phyloP scores from a whole-genome alignment of 2,797 vertebrate genomes.

The Enteromius fasciolatus region DNA sequence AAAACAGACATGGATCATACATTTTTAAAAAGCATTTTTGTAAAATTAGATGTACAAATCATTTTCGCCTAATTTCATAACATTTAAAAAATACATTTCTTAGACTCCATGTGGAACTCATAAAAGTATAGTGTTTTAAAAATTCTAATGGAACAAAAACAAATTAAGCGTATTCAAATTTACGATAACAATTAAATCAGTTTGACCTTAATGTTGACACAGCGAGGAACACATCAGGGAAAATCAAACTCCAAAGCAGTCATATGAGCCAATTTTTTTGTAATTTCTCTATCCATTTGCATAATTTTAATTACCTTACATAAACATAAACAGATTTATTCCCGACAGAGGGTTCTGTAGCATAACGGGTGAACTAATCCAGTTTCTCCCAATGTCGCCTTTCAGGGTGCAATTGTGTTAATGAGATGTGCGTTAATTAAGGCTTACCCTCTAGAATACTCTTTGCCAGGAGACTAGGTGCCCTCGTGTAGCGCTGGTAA shows the following conservation, averaged over 20 bases:
- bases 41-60: not conserved
- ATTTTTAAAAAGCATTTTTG: not conserved
- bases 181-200: conserved; percentile 29
- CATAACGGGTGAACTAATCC: conserved; percentile 54
- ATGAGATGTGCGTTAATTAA: conserved; percentile 69
- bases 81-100: not conserved
- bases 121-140: not conserved
- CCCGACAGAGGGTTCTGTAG: conserved; percentile 45
- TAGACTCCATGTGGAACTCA: not conserved
- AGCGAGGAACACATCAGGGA: conserved; percentile 37
- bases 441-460: conserved; percentile 78
- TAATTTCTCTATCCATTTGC: conserved; percentile 57
- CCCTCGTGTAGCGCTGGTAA: conserved; percentile 73
- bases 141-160: conserved; percentile 1
- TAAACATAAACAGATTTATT: conserved; percentile 60
- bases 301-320: conserved; percentile 64
- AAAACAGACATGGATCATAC: not conserved
- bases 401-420: conserved; percentile 51
- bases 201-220: conserved; percentile 46
- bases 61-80: not conserved
- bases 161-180: conserved; percentile 32
- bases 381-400: conserved; percentile 49
- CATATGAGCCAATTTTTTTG: conserved; percentile 25
- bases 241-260: conserved; percentile 40
- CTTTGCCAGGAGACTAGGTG: conserved; percentile 71